Evolutionary conservation across 1,140 invertebrate species (phyloP).

Genomic region (Spodoptera frugiperda): DNA sequence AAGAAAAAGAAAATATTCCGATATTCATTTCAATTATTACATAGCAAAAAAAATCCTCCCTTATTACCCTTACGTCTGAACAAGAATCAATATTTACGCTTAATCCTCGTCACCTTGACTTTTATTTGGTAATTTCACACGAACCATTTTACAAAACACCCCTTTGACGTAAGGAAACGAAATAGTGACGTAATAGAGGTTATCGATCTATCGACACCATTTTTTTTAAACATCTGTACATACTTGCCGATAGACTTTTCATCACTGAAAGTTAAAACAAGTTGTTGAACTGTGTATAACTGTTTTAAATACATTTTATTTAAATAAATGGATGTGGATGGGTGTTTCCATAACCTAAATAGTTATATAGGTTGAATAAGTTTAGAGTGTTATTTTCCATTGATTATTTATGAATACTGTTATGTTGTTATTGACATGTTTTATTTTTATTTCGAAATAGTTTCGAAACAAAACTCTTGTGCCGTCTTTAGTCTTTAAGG

Average conservation of each 20-base stretch:
- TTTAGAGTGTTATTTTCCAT: background rate
- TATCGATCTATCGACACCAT: background rate
- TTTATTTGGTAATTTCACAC: constrained; percentile 13
- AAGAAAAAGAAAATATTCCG: too few species aligned
- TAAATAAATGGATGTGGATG: background rate
- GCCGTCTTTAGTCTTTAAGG: too few species aligned
- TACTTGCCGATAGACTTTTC: background rate
- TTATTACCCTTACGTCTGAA: too few species aligned
- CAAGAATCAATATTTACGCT: too few species aligned
- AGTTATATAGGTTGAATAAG: background rate
- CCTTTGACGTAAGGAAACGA: constrained; percentile 3
- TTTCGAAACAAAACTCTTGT: too few species aligned
- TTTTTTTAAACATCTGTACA: background rate
- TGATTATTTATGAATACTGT: constrained; percentile 17
- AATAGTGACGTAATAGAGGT: background rate
- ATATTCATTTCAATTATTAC: too few species aligned
- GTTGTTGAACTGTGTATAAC: background rate
- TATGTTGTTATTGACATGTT: background rate
- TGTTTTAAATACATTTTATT: background rate
- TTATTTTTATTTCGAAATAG: too few species aligned
- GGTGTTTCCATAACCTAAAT: constrained; percentile 2
- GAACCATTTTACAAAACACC: constrained; percentile 7
- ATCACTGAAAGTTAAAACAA: background rate
- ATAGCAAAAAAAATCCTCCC: too few species aligned
- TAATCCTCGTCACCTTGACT: constrained; percentile 1